Conservation (phyloP, 2,113 vertebrate genomes). For the Hydropotes inermis region DNA sequence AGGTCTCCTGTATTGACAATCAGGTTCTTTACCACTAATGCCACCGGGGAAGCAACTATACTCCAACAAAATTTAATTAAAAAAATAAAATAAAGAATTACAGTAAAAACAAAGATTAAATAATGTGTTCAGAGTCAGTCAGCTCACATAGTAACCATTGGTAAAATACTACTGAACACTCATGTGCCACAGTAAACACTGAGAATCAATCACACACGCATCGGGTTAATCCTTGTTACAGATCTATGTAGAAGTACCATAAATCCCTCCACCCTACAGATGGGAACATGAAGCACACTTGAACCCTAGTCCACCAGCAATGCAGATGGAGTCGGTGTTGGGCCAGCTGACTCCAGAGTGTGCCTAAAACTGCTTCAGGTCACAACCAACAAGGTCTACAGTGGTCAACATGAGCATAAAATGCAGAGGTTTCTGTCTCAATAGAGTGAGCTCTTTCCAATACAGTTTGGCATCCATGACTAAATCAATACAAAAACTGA, state of each 20-base stretch:
- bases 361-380: not conserved
- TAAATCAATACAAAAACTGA: not conserved
- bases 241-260: fast-evolving
- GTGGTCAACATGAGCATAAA: not conserved
- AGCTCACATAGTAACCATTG: not conserved
- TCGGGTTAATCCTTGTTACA: not conserved
- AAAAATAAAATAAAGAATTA: not conserved
- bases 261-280: not conserved
- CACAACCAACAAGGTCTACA: fast-evolving
- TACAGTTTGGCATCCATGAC: not conserved
- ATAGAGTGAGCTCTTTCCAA: not conserved
- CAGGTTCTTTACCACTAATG: not conserved
- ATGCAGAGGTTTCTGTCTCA: not conserved
- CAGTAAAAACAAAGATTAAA: not conserved
- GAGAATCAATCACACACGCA: fast-evolving
- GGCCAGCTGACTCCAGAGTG: not conserved
- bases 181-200: fast-evolving
- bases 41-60: not conserved
- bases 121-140: no score
- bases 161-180: no score
- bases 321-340: fast-evolving
- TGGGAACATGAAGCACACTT: fast-evolving
- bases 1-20: not conserved
- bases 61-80: not conserved
- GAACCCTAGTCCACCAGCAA: not conserved